Evolutionary conservation across 2,797 vertebrate genomes (phyloP), one percentile per base, ranked within the genome.

Genomic region (Phalloptychus januarius): DNA sequence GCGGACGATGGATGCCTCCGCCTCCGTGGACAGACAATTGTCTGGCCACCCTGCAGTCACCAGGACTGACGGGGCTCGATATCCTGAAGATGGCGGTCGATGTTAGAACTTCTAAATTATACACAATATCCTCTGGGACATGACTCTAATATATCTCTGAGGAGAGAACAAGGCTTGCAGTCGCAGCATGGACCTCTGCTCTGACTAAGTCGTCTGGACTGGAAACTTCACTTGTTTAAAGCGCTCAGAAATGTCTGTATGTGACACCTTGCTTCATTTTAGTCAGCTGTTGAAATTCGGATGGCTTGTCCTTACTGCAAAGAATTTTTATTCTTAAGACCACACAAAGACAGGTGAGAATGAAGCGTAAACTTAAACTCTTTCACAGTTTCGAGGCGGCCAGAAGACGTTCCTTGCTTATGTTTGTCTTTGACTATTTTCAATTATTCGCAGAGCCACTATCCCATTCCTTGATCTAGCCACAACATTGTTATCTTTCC

Each of bases 41-140:
- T 81, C 86, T 58, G 89, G 88, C 91, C 91, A 85, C 89, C 84
- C 76, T 79, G 84, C 89, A 86, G 88, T 88, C 20, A 76, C 86
- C 79, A 31, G 61, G 83, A 89, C 80, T 83, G 87, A 92, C 87
- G 90, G 85, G 90, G 85, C 92, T 97, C 95, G 93, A 96, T 97
- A 96, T 96, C 96, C 96, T 91, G 94, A 95, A 94, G 94, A 93
- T 92, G 91, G 88, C 77, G 91, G 94, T 94, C 87, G 90, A 94
- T 89, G 89, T 94, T 95, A 94, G 94, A 92, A 91, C 91, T 92
- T 94, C 86, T 95, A 95, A 96, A 96, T 96, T 94, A 96, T 93
- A 91, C 91, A 92, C 85, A 82, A 80, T 81, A 71, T 91, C 87
- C 88, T 83, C 80, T 36, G 83, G 87, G 89, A 90, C 76, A 70